phyloP scores from a whole-genome alignment of 2,888 invertebrate genomes.

The Stenurella melanura region DNA sequence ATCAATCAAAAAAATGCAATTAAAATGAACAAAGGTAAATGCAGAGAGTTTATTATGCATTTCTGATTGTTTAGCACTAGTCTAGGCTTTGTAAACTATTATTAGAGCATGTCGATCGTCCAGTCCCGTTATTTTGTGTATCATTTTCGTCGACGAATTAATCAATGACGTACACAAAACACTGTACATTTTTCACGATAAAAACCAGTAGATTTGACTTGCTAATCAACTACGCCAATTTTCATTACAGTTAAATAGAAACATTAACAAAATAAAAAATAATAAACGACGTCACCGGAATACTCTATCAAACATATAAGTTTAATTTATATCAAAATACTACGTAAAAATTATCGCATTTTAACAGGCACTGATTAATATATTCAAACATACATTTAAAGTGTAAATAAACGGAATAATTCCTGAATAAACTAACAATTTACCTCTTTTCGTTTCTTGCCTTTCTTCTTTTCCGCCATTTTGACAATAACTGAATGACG shows the following conservation, averaged over 20 bases:
- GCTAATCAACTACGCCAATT: neutral
- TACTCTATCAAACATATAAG: neutral
- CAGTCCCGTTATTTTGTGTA: conserved; percentile 26
- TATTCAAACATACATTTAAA: neutral
- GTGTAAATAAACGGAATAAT: neutral
- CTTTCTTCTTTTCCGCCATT: conserved; percentile 81
- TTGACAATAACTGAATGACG: conserved; percentile 61
- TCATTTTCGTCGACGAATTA: conserved; percentile 18
- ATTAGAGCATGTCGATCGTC: conserved; percentile 21
- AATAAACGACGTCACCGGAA: conserved; percentile 24
- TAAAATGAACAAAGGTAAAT: conserved; percentile 18
- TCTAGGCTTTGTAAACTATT: conserved; percentile 4
- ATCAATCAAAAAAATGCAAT: conserved; percentile 13
- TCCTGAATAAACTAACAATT: conserved; percentile 59
- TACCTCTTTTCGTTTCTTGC: conserved; percentile 80
- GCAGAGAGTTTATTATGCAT: neutral
- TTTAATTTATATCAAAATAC: neutral
- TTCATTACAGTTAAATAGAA: neutral
- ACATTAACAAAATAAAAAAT: neutral
- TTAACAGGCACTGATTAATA: neutral
- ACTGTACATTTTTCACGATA: neutral
- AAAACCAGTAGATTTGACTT: neutral
- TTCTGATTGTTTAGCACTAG: neutral
- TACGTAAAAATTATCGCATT: neutral
- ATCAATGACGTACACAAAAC: conserved; percentile 30